Conservation (phyloP, 2,113 vertebrate genomes). For the Plestiodon gilberti region DNA sequence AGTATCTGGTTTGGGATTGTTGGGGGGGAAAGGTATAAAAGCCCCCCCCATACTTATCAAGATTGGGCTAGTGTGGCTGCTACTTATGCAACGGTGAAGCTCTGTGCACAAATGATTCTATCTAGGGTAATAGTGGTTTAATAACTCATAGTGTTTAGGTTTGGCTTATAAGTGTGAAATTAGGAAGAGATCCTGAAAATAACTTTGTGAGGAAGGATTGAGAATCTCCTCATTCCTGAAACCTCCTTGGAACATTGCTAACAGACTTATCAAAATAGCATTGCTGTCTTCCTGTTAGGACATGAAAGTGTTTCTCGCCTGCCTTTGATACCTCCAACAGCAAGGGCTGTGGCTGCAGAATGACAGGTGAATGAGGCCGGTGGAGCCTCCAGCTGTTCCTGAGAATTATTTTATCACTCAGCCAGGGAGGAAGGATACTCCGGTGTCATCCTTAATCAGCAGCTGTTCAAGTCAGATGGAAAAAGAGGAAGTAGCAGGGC, state of each 20-base stretch:
- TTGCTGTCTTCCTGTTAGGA: background rate
- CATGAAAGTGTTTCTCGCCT: background rate
- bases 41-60: no score
- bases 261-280: background rate
- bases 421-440: background rate
- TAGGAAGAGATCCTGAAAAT: background rate
- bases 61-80: no score
- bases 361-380: conserved; percentile 1
- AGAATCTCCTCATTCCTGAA: background rate
- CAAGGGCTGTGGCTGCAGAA: background rate
- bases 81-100: background rate
- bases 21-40: no score
- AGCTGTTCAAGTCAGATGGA: background rate
- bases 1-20: no score
- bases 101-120: no score
- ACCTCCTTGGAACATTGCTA: background rate
- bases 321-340: background rate
- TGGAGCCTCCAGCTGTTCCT: background rate
- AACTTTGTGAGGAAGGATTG: accelerated
- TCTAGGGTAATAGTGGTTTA: background rate
- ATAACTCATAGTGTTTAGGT: background rate
- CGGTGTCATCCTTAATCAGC: background rate
- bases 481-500: background rate
- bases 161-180: background rate
- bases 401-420: background rate